phyloP scores from a whole-genome alignment of 2,113 vertebrate species.

The Mionectes macconnelli region DNA sequence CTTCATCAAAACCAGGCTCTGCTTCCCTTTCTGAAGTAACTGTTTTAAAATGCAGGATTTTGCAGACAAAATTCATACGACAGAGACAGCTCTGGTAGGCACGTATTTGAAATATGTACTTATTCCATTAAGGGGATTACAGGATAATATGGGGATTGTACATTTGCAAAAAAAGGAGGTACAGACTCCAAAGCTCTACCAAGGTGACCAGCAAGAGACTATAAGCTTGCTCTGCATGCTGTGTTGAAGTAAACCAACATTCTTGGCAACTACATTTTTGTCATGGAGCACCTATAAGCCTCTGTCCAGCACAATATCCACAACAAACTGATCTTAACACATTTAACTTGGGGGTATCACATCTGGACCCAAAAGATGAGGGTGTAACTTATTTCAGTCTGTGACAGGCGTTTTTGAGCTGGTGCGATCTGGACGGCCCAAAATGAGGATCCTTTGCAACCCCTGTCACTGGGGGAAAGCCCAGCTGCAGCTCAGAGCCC shows the following conservation, averaged over 20 bases:
- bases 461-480: neutral
- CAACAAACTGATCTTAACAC: neutral
- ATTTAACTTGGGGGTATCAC: neutral
- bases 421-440: neutral
- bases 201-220: neutral
- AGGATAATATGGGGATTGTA: neutral
- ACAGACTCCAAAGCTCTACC: neutral
- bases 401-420: neutral
- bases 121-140: neutral
- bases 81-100: neutral
- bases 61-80: neutral
- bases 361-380: neutral
- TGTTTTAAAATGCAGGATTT: neutral
- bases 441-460: neutral
- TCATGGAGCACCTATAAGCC: neutral
- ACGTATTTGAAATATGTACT: neutral
- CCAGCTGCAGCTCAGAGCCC: neutral
- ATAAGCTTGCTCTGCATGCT: neutral
- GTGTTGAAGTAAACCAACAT: neutral
- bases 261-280: neutral
- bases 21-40: neutral
- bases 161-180: neutral
- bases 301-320: fast-evolving
- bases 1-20: neutral
- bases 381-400: neutral